Evolutionary conservation across 2,888 invertebrate species (phyloP).

Genomic region (Neoascia interrupta): DNA sequence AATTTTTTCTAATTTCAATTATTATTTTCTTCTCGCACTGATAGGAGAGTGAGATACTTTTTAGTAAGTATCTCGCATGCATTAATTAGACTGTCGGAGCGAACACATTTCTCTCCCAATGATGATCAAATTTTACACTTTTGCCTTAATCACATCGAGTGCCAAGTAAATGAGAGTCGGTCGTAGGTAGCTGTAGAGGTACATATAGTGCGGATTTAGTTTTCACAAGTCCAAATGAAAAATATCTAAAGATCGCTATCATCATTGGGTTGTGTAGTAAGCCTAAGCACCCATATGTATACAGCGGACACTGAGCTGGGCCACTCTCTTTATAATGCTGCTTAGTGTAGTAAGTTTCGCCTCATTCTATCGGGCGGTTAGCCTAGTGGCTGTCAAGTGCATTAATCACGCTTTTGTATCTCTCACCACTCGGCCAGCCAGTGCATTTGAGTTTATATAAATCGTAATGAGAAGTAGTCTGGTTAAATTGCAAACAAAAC

Average conservation of each 20-base stretch:
- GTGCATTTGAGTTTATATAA: conserved; percentile 12
- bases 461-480: conserved; percentile 17
- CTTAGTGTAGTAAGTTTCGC: conserved; percentile 26
- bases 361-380: conserved; percentile 23
- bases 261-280: background rate
- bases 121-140: background rate
- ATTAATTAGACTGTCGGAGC: too few species aligned
- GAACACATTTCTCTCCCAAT: background rate
- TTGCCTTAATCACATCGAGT: too few species aligned
- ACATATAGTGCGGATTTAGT: background rate
- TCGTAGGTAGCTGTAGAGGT: too few species aligned
- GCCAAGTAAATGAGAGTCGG: background rate
- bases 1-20: background rate
- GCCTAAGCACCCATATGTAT: background rate
- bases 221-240: conserved; percentile 9
- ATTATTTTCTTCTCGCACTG: conserved; percentile 7
- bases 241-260: conserved; percentile 22
- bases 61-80: too few species aligned
- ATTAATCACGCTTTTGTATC: conserved; percentile 18
- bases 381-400: conserved; percentile 32
- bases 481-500: conserved; percentile 34
- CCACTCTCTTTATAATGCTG: background rate
- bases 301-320: background rate
- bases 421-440: background rate
- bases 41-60: background rate